Percentiles rank a stretch among this genome's conserved stretches.
phyloP scores from a whole-genome alignment of 2,113 vertebrate genomes.

The Jaculus jaculus region DNA sequence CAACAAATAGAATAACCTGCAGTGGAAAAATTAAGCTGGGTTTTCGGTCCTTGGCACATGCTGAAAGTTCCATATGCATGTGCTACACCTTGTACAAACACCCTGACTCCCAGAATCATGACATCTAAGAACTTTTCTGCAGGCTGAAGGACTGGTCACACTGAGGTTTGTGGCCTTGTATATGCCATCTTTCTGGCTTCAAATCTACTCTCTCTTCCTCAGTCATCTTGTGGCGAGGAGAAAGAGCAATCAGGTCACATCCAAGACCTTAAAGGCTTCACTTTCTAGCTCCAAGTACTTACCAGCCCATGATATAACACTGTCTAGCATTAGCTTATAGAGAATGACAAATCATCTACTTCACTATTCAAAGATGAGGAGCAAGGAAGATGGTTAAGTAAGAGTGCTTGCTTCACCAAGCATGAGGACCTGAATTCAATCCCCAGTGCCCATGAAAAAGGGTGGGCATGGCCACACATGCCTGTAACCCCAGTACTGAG shows the following conservation, averaged over 20 bases:
- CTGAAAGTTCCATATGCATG: background rate
- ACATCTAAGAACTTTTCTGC: background rate
- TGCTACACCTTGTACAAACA: background rate
- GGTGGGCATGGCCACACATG: too few relatives aligned
- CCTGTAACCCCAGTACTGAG: too few relatives aligned
- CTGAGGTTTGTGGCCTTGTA: background rate
- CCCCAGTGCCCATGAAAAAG: too few relatives aligned
- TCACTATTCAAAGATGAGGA: background rate
- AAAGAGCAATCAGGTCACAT: background rate
- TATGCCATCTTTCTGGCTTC: background rate
- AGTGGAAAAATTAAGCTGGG: background rate
- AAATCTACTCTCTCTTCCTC: background rate
- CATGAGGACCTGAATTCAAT: too few relatives aligned
- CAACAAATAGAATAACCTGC: background rate
- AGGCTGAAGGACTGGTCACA: background rate
- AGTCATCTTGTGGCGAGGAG: background rate
- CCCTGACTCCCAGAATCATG: background rate
- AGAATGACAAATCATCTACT: background rate
- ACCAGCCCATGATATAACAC: background rate
- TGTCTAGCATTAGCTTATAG: slow-evolving; percentile 8
- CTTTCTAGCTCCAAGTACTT: background rate
- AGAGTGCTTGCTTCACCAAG: too few relatives aligned
- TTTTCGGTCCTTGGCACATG: background rate
- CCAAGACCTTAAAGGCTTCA: background rate
- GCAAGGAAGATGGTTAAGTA: too few relatives aligned